phyloP scores from a whole-genome alignment of 2,797 vertebrate genomes.

The Chloroceryle amazona region DNA sequence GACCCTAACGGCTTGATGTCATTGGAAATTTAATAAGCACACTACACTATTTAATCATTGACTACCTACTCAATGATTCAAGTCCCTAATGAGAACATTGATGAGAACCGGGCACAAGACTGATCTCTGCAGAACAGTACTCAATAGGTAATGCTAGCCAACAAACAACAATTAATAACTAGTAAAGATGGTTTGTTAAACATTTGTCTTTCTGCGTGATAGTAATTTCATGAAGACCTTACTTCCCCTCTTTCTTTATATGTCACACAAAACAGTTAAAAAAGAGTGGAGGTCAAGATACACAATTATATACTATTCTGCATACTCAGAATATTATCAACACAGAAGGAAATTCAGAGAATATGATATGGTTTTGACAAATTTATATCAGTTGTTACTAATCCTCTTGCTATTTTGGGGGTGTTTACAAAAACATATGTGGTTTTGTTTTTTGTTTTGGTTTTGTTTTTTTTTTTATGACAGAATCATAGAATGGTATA shows the following conservation, averaged over 20 bases:
- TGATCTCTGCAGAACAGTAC: constrained; percentile 31
- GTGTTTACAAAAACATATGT: not conserved
- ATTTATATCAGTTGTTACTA: not conserved
- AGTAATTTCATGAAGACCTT: not conserved
- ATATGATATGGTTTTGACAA: not conserved
- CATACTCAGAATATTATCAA: not conserved
- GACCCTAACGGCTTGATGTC: constrained; percentile 61
- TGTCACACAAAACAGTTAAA: not conserved
- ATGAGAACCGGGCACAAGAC: constrained; percentile 47
- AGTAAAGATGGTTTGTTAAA: not conserved
- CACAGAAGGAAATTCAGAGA: not conserved
- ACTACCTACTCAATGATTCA: constrained; percentile 61
- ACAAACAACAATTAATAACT: not conserved
- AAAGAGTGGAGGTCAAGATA: not conserved
- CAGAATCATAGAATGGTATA: no score
- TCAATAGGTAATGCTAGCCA: not conserved
- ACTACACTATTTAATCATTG: constrained; percentile 64
- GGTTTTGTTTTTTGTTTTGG: not conserved
- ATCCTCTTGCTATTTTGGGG: not conserved
- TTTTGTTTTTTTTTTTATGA: no score
- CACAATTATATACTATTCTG: not conserved
- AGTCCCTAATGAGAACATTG: constrained; percentile 65
- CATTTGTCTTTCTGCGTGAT: not conserved
- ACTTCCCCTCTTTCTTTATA: not conserved
- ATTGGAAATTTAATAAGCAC: constrained; percentile 69